phyloP scores from a whole-genome alignment of 2,888 invertebrate species.

The Alloscopus bannaensis region DNA sequence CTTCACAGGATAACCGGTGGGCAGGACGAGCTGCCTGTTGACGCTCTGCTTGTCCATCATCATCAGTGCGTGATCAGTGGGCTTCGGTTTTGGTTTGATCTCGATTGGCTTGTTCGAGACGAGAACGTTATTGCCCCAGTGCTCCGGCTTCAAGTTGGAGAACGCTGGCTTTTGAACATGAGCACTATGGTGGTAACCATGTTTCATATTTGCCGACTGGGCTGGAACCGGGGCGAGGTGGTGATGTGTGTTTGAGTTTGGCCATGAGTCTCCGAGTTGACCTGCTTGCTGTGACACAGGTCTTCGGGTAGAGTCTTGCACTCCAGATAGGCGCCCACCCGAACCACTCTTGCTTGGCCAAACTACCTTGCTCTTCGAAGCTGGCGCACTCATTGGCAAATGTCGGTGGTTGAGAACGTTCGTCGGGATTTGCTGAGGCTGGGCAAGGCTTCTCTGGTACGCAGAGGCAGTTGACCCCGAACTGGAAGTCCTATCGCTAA shows the following conservation, averaged over 20 bases:
- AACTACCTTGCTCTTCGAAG: conserved; percentile 34
- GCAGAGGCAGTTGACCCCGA: conserved; percentile 32
- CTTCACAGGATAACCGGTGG: conserved; percentile 38
- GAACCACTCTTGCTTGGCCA: conserved; percentile 35
- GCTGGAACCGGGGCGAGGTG: conserved; percentile 67
- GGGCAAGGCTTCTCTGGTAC: conserved; percentile 13
- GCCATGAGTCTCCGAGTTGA: conserved; percentile 72
- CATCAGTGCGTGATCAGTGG: background rate
- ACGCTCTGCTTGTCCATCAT: conserved; percentile 19
- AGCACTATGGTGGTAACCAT: background rate
- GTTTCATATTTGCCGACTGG: no score
- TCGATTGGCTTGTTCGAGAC: conserved; percentile 61
- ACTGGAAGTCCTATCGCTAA: conserved; percentile 33
- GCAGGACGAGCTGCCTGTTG: conserved; percentile 50
- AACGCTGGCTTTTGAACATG: conserved; percentile 13
- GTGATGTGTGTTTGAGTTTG: conserved; percentile 72
- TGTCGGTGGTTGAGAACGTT: conserved; percentile 34
- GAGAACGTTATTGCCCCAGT: conserved; percentile 48
- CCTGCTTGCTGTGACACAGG: conserved; percentile 72
- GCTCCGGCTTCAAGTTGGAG: conserved; percentile 40
- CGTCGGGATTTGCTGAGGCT: conserved; percentile 27
- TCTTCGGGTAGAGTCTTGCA: conserved; percentile 59
- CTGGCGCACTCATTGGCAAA: conserved; percentile 30
- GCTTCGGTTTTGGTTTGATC: conserved; percentile 23
- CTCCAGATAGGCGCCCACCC: conserved; percentile 12